phyloP scores from a whole-genome alignment of 2,797 vertebrate genomes.

The Chaetodon trifasciatus region DNA sequence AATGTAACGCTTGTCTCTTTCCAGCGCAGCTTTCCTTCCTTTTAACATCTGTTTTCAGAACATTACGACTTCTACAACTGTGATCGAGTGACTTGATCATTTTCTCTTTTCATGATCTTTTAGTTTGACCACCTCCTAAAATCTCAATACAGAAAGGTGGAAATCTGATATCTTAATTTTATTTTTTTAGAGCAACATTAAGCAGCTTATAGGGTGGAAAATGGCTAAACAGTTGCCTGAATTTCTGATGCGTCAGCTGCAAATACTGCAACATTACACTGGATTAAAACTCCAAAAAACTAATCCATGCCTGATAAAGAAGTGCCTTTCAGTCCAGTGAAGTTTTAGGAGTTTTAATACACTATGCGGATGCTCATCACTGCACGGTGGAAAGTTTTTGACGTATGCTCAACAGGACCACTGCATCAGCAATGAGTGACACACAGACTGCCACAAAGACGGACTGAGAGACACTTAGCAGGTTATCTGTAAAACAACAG shows the following conservation, averaged over 20 bases:
- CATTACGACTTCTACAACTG: not conserved
- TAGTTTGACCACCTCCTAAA: not conserved
- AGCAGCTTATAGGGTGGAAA: not conserved
- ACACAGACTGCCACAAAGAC: constrained; percentile 7
- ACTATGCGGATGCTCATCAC: not conserved
- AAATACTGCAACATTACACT: constrained; percentile 16
- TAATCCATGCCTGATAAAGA: not conserved
- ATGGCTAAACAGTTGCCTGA: not conserved
- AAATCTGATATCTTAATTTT: not conserved
- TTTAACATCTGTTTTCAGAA: constrained; percentile 6
- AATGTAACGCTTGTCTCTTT: constrained; percentile 38
- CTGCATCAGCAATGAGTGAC: not conserved
- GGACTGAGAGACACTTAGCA: not conserved
- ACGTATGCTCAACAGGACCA: not conserved
- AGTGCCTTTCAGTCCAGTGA: not conserved
- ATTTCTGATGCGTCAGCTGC: not conserved
- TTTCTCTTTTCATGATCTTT: not conserved
- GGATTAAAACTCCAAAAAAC: not conserved
- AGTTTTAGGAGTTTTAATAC: not conserved
- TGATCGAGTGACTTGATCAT: not conserved
- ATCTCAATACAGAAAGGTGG: not conserved
- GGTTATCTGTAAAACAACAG: constrained; percentile 52
- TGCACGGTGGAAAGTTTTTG: not conserved
- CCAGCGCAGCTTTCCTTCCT: not conserved
- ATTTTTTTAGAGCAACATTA: constrained; percentile 5